These are phyloP conservation scores for Porites australiensis DNA, from an alignment of 64 coral and sea anemone genomes.

Conservation along the genomic window DNA sequence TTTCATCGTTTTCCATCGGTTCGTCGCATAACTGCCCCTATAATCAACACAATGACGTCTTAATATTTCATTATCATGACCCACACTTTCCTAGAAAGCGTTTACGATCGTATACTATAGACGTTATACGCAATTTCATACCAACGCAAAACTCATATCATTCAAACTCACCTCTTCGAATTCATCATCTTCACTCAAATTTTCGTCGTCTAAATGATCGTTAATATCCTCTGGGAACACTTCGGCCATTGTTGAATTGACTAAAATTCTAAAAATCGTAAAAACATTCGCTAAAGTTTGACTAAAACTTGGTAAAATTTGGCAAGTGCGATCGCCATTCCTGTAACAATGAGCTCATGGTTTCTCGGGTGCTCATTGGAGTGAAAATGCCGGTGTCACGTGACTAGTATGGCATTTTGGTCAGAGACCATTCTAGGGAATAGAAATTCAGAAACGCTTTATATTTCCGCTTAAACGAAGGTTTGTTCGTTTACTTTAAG, in stretches of 20 bases:
- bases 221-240: constrained; percentile 94
- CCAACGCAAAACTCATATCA: background rate
- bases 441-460: background rate
- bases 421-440: background rate
- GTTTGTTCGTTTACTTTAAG: too few species aligned
- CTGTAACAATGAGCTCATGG: constrained; percentile 97
- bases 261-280: constrained; percentile 81
- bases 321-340: constrained; percentile 74
- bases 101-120: background rate
- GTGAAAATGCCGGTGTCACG: constrained; percentile 56
- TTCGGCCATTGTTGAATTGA: constrained; percentile 85
- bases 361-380: constrained; percentile 14
- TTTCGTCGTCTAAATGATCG: constrained; percentile 82
- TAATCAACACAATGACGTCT: constrained; percentile 10
- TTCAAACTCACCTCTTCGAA: constrained; percentile 72
- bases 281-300: constrained; percentile 63
- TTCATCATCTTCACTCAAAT: constrained; percentile 85
- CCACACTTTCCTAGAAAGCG: background rate
- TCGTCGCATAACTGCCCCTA: constrained; percentile 87
- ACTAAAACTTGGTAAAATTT: constrained; percentile 95
- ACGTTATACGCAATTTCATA: constrained; percentile 38
- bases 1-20: constrained; percentile 94
- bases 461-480: too few species aligned
- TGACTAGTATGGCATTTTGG: background rate
- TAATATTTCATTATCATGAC: constrained; percentile 13